Percentiles rank a stretch among this genome's conserved stretches.
Evolutionary conservation across 2,888 invertebrate species (phyloP).

Genomic region (Sturmia bella): DNA sequence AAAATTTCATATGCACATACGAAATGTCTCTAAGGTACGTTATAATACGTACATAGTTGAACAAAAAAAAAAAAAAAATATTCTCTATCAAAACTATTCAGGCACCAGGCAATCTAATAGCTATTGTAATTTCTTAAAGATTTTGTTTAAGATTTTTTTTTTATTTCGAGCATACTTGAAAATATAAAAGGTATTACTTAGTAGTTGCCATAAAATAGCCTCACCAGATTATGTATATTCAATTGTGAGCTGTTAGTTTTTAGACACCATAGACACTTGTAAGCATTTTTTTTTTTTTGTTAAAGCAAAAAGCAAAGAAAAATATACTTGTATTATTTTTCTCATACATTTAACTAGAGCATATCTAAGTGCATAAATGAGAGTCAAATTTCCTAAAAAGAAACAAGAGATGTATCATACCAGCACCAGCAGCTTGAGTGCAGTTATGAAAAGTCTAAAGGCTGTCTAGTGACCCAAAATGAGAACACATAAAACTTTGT

Average conservation of each 20-base stretch:
- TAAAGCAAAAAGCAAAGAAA: constrained; percentile 22
- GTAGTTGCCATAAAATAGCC: constrained; percentile 50
- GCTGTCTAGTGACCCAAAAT: constrained; percentile 65
- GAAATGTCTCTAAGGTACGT: constrained; percentile 51
- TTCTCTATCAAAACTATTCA: constrained; percentile 20
- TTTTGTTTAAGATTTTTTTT: constrained; percentile 10
- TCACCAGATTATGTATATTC: constrained; percentile 32
- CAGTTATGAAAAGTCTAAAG: constrained; percentile 48
- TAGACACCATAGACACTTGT: constrained; percentile 51
- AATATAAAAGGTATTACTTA: constrained; percentile 57
- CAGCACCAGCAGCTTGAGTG: constrained; percentile 10
- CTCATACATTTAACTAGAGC: constrained; percentile 57
- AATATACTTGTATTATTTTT: not conserved
- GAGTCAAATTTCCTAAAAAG: constrained; percentile 63
- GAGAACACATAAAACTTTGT: not conserved
- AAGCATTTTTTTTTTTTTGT: constrained; percentile 45
- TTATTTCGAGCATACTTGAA: constrained; percentile 38
- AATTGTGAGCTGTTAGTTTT: constrained; percentile 44
- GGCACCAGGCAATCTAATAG: constrained; percentile 33
- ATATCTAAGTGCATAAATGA: constrained; percentile 55
- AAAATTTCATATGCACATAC: constrained; percentile 55
- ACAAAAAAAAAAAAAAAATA: too few relatives aligned
- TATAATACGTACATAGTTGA: not conserved
- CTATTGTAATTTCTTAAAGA: constrained; percentile 28
- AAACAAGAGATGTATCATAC: constrained; percentile 12